Percentiles rank a stretch among this genome's conserved stretches.
Conservation (phyloP, 2,888 invertebrate species). For the Lasioglossum lativentre region DNA sequence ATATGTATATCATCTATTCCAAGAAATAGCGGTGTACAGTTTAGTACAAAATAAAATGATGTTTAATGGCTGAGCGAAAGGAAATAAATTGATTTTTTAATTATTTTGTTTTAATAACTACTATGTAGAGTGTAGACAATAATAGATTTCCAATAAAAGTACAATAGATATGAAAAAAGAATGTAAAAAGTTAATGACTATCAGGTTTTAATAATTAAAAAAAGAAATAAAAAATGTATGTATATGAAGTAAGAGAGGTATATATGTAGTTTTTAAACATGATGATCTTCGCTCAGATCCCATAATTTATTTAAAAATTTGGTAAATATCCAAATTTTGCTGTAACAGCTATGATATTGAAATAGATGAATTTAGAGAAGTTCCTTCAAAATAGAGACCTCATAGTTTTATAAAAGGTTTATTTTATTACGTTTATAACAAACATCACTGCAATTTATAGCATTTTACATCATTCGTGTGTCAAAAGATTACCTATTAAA, state of each 20-base stretch:
- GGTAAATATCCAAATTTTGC: slow-evolving; percentile 12
- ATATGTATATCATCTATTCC: slow-evolving; percentile 39
- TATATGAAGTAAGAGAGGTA: neutral
- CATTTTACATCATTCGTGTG: slow-evolving; percentile 33
- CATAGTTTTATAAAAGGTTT: slow-evolving; percentile 35
- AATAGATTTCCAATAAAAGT: slow-evolving; percentile 14
- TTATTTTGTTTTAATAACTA: slow-evolving; percentile 21
- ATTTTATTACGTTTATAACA: slow-evolving; percentile 36
- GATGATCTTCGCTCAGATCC: slow-evolving; percentile 40
- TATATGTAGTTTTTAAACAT: slow-evolving; percentile 16
- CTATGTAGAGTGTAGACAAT: slow-evolving; percentile 3
- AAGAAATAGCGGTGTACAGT: slow-evolving; percentile 61
- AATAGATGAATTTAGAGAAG: slow-evolving; percentile 19
- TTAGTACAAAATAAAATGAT: slow-evolving; percentile 55
- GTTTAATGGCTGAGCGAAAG: slow-evolving; percentile 46
- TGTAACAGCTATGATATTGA: slow-evolving; percentile 42
- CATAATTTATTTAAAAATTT: slow-evolving; percentile 22
- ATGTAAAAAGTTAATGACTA: neutral
- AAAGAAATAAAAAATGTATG: neutral
- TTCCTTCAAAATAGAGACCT: slow-evolving; percentile 33
- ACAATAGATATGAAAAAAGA: neutral
- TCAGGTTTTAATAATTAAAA: neutral
- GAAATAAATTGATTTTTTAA: slow-evolving; percentile 36
- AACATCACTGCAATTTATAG: slow-evolving; percentile 9
- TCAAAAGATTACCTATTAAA: slow-evolving; percentile 10